These are phyloP conservation scores for Exaiptasia diaphana DNA, from an alignment of 64 coral and sea anemone genomes.

Conservation along the genomic window DNA sequence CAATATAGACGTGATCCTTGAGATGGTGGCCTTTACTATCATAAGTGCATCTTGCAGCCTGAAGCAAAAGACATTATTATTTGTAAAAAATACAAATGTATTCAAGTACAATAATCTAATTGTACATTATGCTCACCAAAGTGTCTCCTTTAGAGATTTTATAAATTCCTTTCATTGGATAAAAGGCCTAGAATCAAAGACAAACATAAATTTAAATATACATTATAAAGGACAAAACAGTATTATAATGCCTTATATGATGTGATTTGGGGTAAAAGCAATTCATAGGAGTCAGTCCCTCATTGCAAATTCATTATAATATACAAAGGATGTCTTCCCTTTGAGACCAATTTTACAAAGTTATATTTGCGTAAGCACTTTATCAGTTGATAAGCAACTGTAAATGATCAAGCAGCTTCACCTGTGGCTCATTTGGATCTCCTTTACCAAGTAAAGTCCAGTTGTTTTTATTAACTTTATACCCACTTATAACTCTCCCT, in stretches of 20 bases:
- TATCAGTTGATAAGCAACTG: too few species aligned
- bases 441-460: slow-evolving; percentile 78
- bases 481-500: slow-evolving; percentile 67
- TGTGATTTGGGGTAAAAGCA: too few species aligned
- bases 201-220: too few species aligned
- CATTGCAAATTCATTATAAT: too few species aligned
- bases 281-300: too few species aligned
- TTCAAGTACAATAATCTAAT: neutral
- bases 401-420: too few species aligned
- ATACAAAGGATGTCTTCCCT: too few species aligned
- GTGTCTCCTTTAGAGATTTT: slow-evolving; percentile 78
- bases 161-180: slow-evolving; percentile 65
- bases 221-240: too few species aligned
- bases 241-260: too few species aligned
- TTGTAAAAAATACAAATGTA: neutral
- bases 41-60: slow-evolving; percentile 93
- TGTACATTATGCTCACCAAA: slow-evolving; percentile 48
- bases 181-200: slow-evolving; percentile 68
- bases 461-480: slow-evolving; percentile 40
- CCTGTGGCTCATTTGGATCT: slow-evolving; percentile 81
- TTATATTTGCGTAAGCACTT: too few species aligned
- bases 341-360: too few species aligned
- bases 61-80: too few species aligned
- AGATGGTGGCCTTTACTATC: slow-evolving; percentile 56
- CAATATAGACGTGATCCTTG: slow-evolving; percentile 56